phyloP scores from a whole-genome alignment of 1,140 invertebrate species.

The Periplaneta americana region DNA sequence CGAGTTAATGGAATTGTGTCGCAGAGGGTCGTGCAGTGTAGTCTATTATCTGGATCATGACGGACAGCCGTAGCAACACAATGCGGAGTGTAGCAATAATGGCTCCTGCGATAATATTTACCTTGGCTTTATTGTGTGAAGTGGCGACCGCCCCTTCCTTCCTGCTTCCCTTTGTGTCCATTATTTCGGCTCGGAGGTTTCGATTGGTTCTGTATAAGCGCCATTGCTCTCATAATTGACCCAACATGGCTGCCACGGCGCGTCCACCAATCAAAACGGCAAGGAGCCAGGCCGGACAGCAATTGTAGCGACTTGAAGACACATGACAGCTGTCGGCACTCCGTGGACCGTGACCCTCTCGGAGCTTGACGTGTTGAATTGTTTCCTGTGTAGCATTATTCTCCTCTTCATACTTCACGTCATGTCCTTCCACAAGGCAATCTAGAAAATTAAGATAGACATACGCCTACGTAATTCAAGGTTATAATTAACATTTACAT shows the following conservation, averaged over 20 bases:
- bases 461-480: too few relatives aligned
- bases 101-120: conserved; percentile 14
- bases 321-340: neutral
- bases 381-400: too few relatives aligned
- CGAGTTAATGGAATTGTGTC: too few relatives aligned
- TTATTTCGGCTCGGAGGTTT: conserved; percentile 11
- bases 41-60: neutral
- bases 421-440: too few relatives aligned
- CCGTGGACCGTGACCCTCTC: too few relatives aligned
- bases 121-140: conserved; percentile 12
- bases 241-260: neutral
- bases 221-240: conserved; percentile 13
- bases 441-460: too few relatives aligned
- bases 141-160: neutral
- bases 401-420: too few relatives aligned
- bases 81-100: neutral
- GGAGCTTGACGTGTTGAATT: too few relatives aligned
- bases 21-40: too few relatives aligned
- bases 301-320: neutral
- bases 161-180: conserved; percentile 4
- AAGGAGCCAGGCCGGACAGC: neutral
- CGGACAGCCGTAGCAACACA: neutral
- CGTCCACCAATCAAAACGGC: neutral
- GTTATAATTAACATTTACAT: too few relatives aligned
- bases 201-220: conserved; percentile 4